Evolutionary conservation across 2,797 vertebrate species (phyloP).

Genomic region (Todus mexicanus): DNA sequence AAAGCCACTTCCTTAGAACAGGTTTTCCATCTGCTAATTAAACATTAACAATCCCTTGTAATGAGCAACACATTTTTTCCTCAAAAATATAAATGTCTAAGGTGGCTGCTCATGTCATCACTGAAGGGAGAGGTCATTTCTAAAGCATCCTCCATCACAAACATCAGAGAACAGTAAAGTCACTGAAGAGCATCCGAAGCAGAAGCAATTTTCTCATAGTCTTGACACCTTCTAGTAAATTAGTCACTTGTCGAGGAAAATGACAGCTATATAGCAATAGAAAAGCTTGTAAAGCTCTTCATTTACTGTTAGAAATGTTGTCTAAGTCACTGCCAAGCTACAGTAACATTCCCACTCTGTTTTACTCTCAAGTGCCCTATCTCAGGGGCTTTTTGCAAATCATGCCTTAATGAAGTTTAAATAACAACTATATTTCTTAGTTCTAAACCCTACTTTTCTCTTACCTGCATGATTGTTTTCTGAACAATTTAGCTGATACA

Average conservation of each 20-base stretch:
- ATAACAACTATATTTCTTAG: background rate
- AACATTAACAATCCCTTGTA: slow-evolving; percentile 14
- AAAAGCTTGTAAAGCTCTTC: slow-evolving; percentile 5
- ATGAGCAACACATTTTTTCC: background rate
- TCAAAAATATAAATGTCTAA: background rate
- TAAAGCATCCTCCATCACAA: slow-evolving; percentile 27
- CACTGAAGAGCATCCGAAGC: background rate
- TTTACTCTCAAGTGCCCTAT: background rate
- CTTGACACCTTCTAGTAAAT: slow-evolving; percentile 38
- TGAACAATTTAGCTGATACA: background rate
- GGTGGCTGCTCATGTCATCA: background rate
- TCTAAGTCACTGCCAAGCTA: background rate
- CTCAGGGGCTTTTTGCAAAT: background rate
- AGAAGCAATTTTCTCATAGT: slow-evolving; percentile 5
- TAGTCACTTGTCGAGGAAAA: slow-evolving; percentile 14
- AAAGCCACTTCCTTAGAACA: slow-evolving; percentile 30
- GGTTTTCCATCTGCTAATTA: slow-evolving; percentile 42
- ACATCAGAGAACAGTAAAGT: slow-evolving; percentile 16
- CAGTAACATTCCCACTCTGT: background rate
- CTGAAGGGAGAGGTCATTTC: slow-evolving; percentile 6
- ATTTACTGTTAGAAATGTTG: slow-evolving; percentile 12
- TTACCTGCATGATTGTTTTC: background rate
- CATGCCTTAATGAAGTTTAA: background rate
- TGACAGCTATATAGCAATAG: slow-evolving; percentile 17
- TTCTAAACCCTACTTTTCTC: background rate